phyloP scores from a whole-genome alignment of 2,888 invertebrate species.

The Coelogynopora nodosa region DNA sequence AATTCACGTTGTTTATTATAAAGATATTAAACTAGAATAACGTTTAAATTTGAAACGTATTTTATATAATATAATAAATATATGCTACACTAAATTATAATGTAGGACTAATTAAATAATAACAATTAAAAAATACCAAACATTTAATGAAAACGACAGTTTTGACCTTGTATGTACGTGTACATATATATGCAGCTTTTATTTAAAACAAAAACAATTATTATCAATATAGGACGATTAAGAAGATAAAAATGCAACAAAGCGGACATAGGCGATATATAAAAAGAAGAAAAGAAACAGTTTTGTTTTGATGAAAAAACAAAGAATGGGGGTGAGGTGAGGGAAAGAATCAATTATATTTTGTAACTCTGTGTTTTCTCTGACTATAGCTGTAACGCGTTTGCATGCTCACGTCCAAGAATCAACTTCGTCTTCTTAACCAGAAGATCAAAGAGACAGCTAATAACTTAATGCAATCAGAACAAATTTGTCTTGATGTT shows the following conservation, averaged over 20 bases:
- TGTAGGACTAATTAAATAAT: too few species aligned
- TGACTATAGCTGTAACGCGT: too few species aligned
- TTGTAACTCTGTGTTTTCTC: not conserved
- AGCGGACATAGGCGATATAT: not conserved
- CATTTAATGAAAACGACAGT: too few species aligned
- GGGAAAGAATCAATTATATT: not conserved
- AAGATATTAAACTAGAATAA: too few species aligned
- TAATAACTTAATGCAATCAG: not conserved
- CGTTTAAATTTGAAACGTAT: too few species aligned
- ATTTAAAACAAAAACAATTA: not conserved
- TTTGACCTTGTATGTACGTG: too few species aligned
- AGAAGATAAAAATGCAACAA: too few species aligned
- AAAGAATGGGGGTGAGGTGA: not conserved
- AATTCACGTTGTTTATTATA: too few species aligned
- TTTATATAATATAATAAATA: too few species aligned
- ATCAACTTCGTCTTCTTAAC: not conserved
- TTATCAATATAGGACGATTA: too few species aligned
- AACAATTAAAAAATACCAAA: too few species aligned
- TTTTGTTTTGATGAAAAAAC: not conserved
- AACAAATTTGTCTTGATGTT: not conserved
- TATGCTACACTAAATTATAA: too few species aligned
- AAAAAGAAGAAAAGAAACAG: not conserved
- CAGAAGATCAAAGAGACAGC: not conserved
- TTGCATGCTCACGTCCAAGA: not conserved
- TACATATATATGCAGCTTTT: not conserved